Percentiles rank a stretch among this genome's conserved stretches.
These are phyloP conservation scores for Callocephalon fimbriatum DNA, from an alignment of 2,113 vertebrate genomes.

Conservation along the genomic window DNA sequence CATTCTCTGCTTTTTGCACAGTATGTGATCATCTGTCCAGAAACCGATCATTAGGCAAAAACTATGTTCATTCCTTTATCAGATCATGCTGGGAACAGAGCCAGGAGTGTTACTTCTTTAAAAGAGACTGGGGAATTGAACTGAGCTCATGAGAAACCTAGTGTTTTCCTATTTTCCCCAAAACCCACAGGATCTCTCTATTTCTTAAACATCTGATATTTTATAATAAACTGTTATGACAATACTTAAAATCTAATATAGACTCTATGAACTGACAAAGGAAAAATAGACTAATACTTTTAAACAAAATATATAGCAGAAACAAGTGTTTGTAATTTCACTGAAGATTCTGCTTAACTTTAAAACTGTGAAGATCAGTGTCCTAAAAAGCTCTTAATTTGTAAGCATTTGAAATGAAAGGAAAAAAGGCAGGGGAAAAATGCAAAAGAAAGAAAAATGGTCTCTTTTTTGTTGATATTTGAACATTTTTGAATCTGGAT, in stretches of 20 bases:
- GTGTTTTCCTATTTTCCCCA: neutral
- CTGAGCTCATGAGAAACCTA: constrained; percentile 12
- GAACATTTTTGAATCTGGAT: neutral
- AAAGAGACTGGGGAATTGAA: constrained; percentile 15
- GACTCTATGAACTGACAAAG: neutral
- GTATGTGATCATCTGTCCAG: neutral
- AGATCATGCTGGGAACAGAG: constrained; percentile 28
- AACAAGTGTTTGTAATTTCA: neutral
- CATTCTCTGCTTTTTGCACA: neutral
- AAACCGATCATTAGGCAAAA: constrained; percentile 46
- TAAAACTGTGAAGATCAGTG: neutral
- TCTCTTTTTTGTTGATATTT: neutral
- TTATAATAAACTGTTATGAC: constrained; percentile 25
- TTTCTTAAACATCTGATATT: constrained; percentile 25
- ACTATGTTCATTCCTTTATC: constrained; percentile 6
- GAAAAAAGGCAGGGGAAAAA: neutral
- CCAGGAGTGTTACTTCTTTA: constrained; percentile 34
- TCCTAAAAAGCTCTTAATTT: neutral
- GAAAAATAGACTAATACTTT: neutral
- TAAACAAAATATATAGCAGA: neutral
- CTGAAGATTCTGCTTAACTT: neutral
- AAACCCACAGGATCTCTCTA: neutral
- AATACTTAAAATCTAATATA: constrained; percentile 29
- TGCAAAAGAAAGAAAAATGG: accelerated
- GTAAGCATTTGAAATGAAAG: neutral